Conservation (phyloP, 2,113 vertebrate species). For the Mugil cephalus region DNA sequence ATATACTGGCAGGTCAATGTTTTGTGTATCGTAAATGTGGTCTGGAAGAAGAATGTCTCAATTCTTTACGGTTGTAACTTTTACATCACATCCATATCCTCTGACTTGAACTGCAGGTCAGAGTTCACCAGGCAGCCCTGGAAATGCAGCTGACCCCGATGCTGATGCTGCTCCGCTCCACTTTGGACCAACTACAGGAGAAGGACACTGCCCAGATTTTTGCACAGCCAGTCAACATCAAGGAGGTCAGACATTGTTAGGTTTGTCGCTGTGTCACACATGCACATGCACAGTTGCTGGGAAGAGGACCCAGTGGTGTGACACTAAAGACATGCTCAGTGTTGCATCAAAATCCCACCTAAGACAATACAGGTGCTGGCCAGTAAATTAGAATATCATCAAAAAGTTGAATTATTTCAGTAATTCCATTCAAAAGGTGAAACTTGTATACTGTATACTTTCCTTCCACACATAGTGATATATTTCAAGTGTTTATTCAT, state of each 20-base stretch:
- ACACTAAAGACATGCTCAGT: too few species aligned
- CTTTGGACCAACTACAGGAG: constrained; percentile 95
- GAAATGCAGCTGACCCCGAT: constrained; percentile 94
- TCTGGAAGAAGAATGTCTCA: not conserved
- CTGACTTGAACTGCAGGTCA: constrained; percentile 83
- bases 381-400: too few species aligned
- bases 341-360: too few species aligned
- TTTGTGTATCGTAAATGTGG: too few species aligned
- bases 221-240: constrained; percentile 90
- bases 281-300: not conserved
- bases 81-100: not conserved
- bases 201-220: constrained; percentile 96
- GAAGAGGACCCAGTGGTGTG: not conserved
- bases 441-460: too few species aligned
- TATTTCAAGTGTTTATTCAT: too few species aligned
- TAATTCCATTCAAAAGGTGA: too few species aligned
- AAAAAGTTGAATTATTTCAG: too few species aligned
- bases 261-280: not conserved
- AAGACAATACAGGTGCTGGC: too few species aligned
- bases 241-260: constrained; percentile 85
- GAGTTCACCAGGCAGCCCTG: constrained; percentile 93
- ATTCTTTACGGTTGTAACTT: not conserved
- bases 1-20: too few species aligned
- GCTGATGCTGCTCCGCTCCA: constrained; percentile 91
- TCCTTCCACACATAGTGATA: too few species aligned